Evolutionary conservation across 2,797 vertebrate species (phyloP).

Genomic region (Anomalospiza imberbis): DNA sequence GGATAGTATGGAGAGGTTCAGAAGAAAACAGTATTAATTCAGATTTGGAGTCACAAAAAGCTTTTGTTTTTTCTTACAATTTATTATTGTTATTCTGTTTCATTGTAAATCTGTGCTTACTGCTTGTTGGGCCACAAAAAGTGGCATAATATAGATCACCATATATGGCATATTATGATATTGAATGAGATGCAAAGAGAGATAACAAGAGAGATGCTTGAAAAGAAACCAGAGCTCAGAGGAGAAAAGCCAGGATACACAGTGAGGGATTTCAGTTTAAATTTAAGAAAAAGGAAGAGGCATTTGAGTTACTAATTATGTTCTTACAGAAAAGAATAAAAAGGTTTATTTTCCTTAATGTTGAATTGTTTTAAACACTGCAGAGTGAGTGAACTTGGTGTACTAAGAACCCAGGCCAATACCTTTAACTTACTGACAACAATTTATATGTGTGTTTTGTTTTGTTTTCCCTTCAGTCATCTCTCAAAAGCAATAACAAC

Average conservation of each 20-base stretch:
- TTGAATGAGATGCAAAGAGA: neutral
- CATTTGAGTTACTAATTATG: neutral
- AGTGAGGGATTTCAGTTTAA: neutral
- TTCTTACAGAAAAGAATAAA: neutral
- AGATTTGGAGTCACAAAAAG: neutral
- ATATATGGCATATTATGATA: neutral
- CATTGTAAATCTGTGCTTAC: neutral
- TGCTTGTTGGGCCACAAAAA: neutral
- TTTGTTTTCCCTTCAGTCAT: constrained; percentile 16
- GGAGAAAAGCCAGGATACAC: neutral
- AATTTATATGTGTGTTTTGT: neutral
- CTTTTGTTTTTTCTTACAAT: neutral
- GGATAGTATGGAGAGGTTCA: rapidly evolving
- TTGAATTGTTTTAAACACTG: neutral
- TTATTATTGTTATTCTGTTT: neutral
- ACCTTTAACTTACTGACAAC: neutral
- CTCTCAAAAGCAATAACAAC: constrained; percentile 21
- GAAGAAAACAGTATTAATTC: neutral
- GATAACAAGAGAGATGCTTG: neutral
- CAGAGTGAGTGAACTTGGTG: neutral
- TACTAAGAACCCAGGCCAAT: neutral
- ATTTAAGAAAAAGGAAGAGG: neutral
- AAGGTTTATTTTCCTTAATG: neutral
- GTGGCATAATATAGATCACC: neutral
- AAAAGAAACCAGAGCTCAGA: neutral